Evolutionary conservation across 2,888 invertebrate species (phyloP).

Genomic region (Perithous albicinctus): DNA sequence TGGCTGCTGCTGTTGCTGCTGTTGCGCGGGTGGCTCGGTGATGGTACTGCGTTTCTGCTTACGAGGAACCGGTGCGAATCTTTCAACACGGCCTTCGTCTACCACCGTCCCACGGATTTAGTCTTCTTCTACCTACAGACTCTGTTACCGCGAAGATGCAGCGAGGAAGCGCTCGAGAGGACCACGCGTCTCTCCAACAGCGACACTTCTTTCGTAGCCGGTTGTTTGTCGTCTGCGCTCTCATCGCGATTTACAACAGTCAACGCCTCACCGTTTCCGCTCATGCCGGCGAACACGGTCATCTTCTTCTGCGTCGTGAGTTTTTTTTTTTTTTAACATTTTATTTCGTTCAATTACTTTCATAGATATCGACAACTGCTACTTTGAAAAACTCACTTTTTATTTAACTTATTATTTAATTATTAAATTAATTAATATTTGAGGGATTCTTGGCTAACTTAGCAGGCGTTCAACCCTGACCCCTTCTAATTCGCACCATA

Average conservation of each 20-base stretch:
- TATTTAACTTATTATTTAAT: too few relatives aligned
- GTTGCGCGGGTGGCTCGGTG: conserved; percentile 35
- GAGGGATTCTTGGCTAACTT: too few relatives aligned
- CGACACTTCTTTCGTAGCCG: neutral
- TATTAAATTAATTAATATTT: too few relatives aligned
- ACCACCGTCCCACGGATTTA: neutral
- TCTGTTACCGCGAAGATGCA: conserved; percentile 46
- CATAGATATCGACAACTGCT: too few relatives aligned
- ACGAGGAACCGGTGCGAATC: conserved; percentile 32
- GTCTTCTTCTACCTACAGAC: neutral
- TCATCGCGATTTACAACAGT: conserved; percentile 16
- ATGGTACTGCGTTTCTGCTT: conserved; percentile 14
- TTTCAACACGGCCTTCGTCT: neutral
- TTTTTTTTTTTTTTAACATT: conserved; percentile 35
- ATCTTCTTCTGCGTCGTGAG: conserved; percentile 64
- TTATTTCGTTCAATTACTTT: too few relatives aligned
- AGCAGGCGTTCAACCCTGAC: too few relatives aligned
- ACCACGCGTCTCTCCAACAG: neutral
- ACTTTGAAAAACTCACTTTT: too few relatives aligned
- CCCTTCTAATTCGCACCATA: too few relatives aligned
- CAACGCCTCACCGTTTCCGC: conserved; percentile 29
- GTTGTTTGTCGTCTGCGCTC: conserved; percentile 7
- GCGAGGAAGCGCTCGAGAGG: conserved; percentile 39
- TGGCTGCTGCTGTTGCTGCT: neutral
- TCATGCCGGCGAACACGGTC: conserved; percentile 38